Evolutionary conservation across 2,888 invertebrate species (phyloP).

Genomic region (Drosophila atroscutellata): DNA sequence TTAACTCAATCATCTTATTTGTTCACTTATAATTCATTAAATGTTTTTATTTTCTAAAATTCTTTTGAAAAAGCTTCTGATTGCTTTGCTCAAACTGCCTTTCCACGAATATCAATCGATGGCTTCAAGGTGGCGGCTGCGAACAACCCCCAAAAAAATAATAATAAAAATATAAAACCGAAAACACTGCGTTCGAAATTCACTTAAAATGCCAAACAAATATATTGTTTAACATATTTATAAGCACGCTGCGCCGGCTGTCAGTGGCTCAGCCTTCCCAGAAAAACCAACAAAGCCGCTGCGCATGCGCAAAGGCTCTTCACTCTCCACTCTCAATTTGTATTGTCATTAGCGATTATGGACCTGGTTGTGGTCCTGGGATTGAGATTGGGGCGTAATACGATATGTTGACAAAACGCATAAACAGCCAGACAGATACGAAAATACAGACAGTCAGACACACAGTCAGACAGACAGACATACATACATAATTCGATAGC

Average conservation of each 20-base stretch:
- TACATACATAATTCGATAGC: slow-evolving; percentile 48
- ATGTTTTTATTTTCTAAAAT: slow-evolving; percentile 5
- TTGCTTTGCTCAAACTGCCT: slow-evolving; percentile 11
- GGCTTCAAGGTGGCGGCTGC: slow-evolving; percentile 49
- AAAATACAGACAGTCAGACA: background rate
- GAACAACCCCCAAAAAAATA: slow-evolving; percentile 30
- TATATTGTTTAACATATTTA: slow-evolving; percentile 68
- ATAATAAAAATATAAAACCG: background rate
- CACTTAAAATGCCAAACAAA: slow-evolving; percentile 69
- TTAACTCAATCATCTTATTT: background rate
- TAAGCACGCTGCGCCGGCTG: slow-evolving; percentile 64
- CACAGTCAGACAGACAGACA: background rate
- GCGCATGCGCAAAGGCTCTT: slow-evolving; percentile 32
- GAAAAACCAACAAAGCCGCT: slow-evolving; percentile 65
- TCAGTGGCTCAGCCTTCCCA: slow-evolving; percentile 53
- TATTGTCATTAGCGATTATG: slow-evolving; percentile 79
- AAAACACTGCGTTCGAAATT: slow-evolving; percentile 43
- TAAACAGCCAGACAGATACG: slow-evolving; percentile 41
- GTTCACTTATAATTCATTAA: background rate
- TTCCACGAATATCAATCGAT: slow-evolving; percentile 68
- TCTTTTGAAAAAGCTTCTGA: slow-evolving; percentile 26
- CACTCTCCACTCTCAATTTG: slow-evolving; percentile 66
- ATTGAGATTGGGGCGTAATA: slow-evolving; percentile 62
- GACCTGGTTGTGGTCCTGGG: slow-evolving; percentile 28
- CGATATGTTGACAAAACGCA: slow-evolving; percentile 78